Evolutionary conservation across 2,113 vertebrate genomes (phyloP), one percentile per base, ranked within the genome.

Genomic region (Malurus elegans): DNA sequence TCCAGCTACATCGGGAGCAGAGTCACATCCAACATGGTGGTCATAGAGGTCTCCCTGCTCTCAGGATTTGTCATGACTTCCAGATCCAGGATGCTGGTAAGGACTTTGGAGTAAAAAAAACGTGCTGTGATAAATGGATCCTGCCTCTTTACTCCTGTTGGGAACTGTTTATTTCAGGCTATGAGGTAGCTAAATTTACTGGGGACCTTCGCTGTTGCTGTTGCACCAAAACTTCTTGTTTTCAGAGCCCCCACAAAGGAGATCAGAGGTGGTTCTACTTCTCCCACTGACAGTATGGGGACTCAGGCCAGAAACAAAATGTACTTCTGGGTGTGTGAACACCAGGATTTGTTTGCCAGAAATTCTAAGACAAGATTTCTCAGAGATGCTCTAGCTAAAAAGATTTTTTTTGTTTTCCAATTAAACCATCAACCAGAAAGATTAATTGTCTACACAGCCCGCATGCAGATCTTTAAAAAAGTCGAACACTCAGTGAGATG

Each of bases 1-100:
- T 74, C 54, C 86, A 97, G 97, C 80, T 98, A 98, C 10, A 97
- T 78, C 0, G 97, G 97, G 53, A 96, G 75, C 53, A 95, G 95
- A 54, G 90, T 90, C 54, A 93, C 84, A 34, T 97, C 98, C 81
- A 98, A 97, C 58, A 97, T 98, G 97, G 98, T 93, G 44, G 91
- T 97, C 3, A 28, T 97, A 79, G 97, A 98, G 62, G 84, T 97
- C 42, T 97, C 94, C 53, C 80, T 97, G 72, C 71, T 98, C 21
- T 98, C 98, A 0, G 97, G 97, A 48, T 98, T 97, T 9, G 1
- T 38, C 14, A 66, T 96, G 15, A 2, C 53, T 83, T 86, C 96
- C 1, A 42, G 73, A 50, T 96, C 96, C 67, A 90, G 56, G 29
- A 82, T 47, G 16, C 5, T 80, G 78, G 97, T 98, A 95, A 97